These are phyloP conservation scores for Tinea trinotella DNA, from an alignment of 2,888 invertebrate species.

Conservation along the genomic window DNA sequence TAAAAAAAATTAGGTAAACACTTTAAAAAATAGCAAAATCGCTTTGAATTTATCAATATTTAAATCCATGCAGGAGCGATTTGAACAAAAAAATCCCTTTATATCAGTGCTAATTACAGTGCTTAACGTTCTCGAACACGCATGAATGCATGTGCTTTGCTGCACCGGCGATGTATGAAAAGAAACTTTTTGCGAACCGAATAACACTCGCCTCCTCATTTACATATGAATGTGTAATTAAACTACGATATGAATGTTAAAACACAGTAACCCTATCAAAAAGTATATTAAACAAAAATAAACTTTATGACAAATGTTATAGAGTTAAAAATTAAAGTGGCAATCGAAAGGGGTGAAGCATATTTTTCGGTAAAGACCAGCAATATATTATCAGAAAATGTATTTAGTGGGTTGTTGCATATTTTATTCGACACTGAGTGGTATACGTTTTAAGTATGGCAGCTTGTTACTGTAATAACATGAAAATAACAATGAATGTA, in stretches of 20 bases:
- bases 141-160: slow-evolving; percentile 56
- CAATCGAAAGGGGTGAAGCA: slow-evolving; percentile 8
- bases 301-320: slow-evolving; percentile 25
- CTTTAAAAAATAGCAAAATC: slow-evolving; percentile 10
- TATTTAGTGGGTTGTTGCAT: slow-evolving; percentile 18
- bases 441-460: slow-evolving; percentile 11
- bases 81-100: slow-evolving; percentile 47
- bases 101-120: slow-evolving; percentile 59
- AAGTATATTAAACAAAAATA: slow-evolving; percentile 18
- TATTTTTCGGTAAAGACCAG: slow-evolving; percentile 19
- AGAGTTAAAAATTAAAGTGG: slow-evolving; percentile 29
- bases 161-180: slow-evolving; percentile 30
- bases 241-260: slow-evolving; percentile 57
- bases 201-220: slow-evolving; percentile 52
- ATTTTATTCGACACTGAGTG: slow-evolving; percentile 18
- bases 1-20: slow-evolving; percentile 17
- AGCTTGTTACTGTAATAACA: slow-evolving; percentile 17
- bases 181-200: slow-evolving; percentile 50
- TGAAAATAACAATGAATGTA: slow-evolving; percentile 19
- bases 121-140: slow-evolving; percentile 50
- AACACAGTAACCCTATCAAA: slow-evolving; percentile 39
- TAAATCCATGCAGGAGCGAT: slow-evolving; percentile 30
- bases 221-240: slow-evolving; percentile 71
- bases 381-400: slow-evolving; percentile 19
- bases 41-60: slow-evolving; percentile 30